Conservation (phyloP, 2,113 vertebrate species). For the Tragelaphus strepsiceros region DNA sequence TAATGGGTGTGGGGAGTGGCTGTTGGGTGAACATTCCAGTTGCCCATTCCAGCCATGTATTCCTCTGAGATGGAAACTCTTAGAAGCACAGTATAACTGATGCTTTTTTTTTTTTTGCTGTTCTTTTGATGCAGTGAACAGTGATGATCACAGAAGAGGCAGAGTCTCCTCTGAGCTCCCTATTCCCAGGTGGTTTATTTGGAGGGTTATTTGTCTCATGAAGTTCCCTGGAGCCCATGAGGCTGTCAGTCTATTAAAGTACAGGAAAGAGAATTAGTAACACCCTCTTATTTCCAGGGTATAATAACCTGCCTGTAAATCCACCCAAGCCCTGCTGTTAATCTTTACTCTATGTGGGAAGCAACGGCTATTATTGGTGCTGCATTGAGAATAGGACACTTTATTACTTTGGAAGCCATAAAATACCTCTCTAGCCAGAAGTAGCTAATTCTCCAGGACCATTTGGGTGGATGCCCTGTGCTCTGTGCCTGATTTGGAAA, state of each 20-base stretch:
- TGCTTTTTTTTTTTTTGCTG: neutral
- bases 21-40: neutral
- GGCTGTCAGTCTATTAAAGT: slow-evolving; percentile 43
- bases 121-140: neutral
- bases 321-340: slow-evolving; percentile 26
- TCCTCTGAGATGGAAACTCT: neutral
- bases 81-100: neutral
- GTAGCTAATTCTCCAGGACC: slow-evolving; percentile 30
- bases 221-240: neutral
- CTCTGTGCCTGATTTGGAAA: neutral
- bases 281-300: slow-evolving; percentile 42
- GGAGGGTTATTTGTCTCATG: slow-evolving; percentile 26
- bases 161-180: neutral
- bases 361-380: neutral
- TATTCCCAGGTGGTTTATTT: neutral
- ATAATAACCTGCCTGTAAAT: slow-evolving; percentile 59
- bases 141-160: neutral
- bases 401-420: slow-evolving; percentile 23
- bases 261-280: slow-evolving; percentile 51
- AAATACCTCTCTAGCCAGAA: slow-evolving; percentile 16
- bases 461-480: neutral
- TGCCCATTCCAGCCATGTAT: neutral
- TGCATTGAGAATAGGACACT: neutral
- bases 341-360: slow-evolving; percentile 39
- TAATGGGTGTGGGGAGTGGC: neutral